Conservation (phyloP, 2,888 invertebrate species). For the Epinotia brunnichana region DNA sequence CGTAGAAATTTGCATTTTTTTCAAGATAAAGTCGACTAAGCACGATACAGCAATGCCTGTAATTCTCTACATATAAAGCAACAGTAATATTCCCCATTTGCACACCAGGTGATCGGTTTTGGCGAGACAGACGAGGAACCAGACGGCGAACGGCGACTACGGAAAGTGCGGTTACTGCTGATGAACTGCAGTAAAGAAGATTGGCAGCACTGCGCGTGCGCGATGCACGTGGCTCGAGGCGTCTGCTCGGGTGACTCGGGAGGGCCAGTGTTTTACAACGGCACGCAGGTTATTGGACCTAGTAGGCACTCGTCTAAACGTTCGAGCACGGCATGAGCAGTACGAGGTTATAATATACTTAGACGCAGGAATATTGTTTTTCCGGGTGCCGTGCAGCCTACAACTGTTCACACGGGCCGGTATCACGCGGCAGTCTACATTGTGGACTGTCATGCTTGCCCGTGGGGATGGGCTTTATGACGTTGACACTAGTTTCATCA, state of each 20-base stretch:
- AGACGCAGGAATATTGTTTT: too few species aligned
- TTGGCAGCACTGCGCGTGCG: conserved; percentile 46
- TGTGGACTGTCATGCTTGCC: too few species aligned
- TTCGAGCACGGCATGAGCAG: too few species aligned
- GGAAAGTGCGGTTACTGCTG: conserved; percentile 60
- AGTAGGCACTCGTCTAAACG: too few species aligned
- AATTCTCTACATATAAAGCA: background rate
- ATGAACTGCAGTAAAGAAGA: conserved; percentile 62
- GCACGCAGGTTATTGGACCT: conserved; percentile 52
- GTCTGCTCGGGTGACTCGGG: conserved; percentile 78
- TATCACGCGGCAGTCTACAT: too few species aligned
- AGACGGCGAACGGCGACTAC: conserved; percentile 65
- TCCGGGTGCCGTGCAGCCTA: too few species aligned
- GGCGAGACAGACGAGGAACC: conserved; percentile 64
- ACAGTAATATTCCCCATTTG: background rate
- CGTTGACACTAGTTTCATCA: too few species aligned
- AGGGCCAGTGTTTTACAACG: conserved; percentile 66
- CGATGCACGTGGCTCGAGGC: conserved; percentile 52
- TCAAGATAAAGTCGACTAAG: too few species aligned
- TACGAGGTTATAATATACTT: too few species aligned
- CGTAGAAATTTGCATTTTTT: too few species aligned
- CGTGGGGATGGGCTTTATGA: too few species aligned
- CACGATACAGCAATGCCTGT: background rate
- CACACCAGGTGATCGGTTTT: conserved; percentile 66
- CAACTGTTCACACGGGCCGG: too few species aligned